These are phyloP conservation scores for Probaryconus sp. DNA, from an alignment of 1,140 invertebrate genomes.

Conservation along the genomic window DNA sequence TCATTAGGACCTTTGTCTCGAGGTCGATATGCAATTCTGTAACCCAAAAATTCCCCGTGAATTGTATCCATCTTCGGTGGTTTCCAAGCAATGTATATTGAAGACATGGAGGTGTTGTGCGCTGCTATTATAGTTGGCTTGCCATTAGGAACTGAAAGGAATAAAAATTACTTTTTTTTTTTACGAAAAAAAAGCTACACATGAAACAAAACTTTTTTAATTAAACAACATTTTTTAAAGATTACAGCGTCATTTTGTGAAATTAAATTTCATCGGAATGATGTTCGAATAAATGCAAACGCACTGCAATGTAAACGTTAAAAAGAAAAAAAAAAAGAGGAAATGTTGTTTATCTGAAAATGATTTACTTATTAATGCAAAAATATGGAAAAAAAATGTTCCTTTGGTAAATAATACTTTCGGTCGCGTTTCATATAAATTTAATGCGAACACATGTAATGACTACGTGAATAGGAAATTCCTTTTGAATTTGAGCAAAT, in stretches of 20 bases:
- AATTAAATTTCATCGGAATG: too few species aligned
- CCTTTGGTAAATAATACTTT: too few species aligned
- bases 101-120: constrained; percentile 84
- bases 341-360: too few species aligned
- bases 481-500: not conserved
- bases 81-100: constrained; percentile 85
- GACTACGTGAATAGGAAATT: not conserved
- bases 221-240: too few species aligned
- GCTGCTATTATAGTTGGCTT: constrained; percentile 85
- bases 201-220: not conserved
- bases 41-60: constrained; percentile 88
- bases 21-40: constrained; percentile 84
- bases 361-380: too few species aligned
- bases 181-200: not conserved
- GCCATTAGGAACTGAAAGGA: constrained; percentile 83
- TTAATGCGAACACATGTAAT: too few species aligned
- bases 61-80: constrained; percentile 84
- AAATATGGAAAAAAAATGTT: too few species aligned
- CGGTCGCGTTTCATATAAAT: too few species aligned
- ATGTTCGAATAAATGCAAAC: too few species aligned
- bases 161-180: not conserved
- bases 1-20: constrained; percentile 80
- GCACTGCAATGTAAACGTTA: too few species aligned
- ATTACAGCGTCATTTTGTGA: too few species aligned
- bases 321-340: too few species aligned